These are phyloP conservation scores for Mellilla xanthometata DNA, from an alignment of 2,888 invertebrate genomes.

Conservation along the genomic window DNA sequence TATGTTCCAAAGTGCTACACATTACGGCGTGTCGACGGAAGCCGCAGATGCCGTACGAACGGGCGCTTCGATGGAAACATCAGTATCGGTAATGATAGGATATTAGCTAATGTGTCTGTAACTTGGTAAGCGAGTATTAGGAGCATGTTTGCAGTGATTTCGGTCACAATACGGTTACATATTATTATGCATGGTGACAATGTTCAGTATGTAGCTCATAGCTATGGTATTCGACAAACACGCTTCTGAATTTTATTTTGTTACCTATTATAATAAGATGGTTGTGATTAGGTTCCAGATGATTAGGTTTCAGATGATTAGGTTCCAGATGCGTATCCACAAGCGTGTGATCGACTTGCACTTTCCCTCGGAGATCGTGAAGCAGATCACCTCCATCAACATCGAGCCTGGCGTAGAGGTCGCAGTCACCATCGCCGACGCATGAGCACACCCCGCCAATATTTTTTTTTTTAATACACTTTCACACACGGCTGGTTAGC, in stretches of 20 bases:
- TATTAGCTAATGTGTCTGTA: constrained; percentile 54
- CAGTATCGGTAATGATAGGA: constrained; percentile 32
- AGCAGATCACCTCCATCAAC: constrained; percentile 99
- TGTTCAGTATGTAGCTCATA: no score
- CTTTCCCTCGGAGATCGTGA: constrained; percentile 99
- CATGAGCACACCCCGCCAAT: constrained; percentile 77
- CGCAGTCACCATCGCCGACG: constrained; percentile 98
- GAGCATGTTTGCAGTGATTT: constrained; percentile 23
- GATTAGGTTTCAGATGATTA: no score
- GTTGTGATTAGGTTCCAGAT: no score
- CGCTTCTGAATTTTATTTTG: no score
- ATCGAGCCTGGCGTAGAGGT: constrained; percentile 99
- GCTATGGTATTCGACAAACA: no score
- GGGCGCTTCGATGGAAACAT: constrained; percentile 15
- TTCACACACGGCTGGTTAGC: no score
- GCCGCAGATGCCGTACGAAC: constrained; percentile 60
- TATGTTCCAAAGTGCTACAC: constrained; percentile 52
- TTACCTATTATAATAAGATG: no score
- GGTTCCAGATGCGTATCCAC: constrained; percentile 98
- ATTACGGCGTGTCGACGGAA: constrained; percentile 51
- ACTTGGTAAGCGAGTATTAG: constrained; percentile 49
- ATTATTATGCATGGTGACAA: no score
- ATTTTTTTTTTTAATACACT: no score
- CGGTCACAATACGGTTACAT: constrained; percentile 2
- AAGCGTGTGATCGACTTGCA: constrained; percentile 99